Evolutionary conservation across 1,140 invertebrate genomes (phyloP).

Genomic region (Propsilocerus akamusi): DNA sequence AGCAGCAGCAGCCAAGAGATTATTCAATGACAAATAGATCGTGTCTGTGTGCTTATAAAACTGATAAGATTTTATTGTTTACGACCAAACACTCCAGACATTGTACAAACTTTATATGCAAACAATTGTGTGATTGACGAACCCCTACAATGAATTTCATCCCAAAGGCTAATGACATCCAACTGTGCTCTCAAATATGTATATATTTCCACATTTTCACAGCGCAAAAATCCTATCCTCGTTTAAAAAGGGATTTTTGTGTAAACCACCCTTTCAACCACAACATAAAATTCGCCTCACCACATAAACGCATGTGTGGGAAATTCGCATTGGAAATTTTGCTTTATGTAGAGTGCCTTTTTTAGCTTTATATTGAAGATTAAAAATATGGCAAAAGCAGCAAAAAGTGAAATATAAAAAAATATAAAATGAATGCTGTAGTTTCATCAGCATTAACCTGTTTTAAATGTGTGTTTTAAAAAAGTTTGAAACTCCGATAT

Average conservation of each 20-base stretch:
- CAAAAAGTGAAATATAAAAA: neutral
- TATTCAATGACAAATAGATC: neutral
- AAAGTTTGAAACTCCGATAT: neutral
- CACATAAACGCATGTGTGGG: neutral
- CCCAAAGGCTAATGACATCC: slow-evolving; percentile 3
- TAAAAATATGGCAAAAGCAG: neutral
- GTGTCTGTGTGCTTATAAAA: neutral
- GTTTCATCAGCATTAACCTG: slow-evolving; percentile 2
- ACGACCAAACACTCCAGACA: neutral
- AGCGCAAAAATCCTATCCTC: too few relatives aligned
- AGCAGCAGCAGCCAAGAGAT: too few relatives aligned
- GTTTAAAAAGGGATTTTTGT: too few relatives aligned
- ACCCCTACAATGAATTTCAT: neutral
- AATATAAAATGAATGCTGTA: slow-evolving; percentile 2
- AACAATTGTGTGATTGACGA: neutral
- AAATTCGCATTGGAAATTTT: neutral
- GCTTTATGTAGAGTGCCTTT: neutral
- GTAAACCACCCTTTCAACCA: neutral
- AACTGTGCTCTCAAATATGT: neutral
- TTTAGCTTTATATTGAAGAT: slow-evolving; percentile 1
- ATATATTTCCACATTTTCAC: too few relatives aligned
- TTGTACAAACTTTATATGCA: too few relatives aligned
- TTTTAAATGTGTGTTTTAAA: neutral
- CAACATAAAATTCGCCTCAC: neutral
- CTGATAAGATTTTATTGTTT: slow-evolving; percentile 4